Evolutionary conservation across 2,113 vertebrate genomes (phyloP), one percentile per base, ranked within the genome.

Genomic region (Miniopterus natalensis): DNA sequence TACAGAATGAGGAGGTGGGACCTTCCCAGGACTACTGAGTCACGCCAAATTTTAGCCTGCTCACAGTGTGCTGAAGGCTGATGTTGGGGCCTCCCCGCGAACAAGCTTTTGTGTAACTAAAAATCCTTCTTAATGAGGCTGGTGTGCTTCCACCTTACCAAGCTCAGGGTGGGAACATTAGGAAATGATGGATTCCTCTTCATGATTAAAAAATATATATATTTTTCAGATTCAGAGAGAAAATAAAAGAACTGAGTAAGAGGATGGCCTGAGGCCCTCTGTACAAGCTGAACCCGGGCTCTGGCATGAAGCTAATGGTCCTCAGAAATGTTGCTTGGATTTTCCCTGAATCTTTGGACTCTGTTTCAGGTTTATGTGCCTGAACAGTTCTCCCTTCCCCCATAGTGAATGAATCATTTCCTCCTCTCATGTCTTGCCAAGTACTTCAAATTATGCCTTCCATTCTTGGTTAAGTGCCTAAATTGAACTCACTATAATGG

Each of bases 381-480:
- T 71, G 85, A 59, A 40, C 5, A 23, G 20, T 36, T 81, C 79
- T 59, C 9, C 12, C 13, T 68, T 78, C 59, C 2, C 8, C 2
- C 57, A 57, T 0, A 65, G 92, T 0, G 18, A 1, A 0, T 97
- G 97, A 98, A 77, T 98, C 97, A 98, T 97, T 98, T 98, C 96
- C 96, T 97, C 20, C 5, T 94, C 45, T 98, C 66, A 45, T 94
- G 90, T 92, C 85, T 68, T 97, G 89, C 93, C 91, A 90, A 91
- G 70, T 59, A n/a, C 57, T 71, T 95, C 81, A 71, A 51, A 84
- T 81, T 66, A 79, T 84, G 17, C 27, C 42, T 94, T 45, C 18
- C 21, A n/a, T 14, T 96, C 51, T 84, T 94, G 6, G 25, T 45
- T 85, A 88, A 80, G 84, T 36, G 23, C 21, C 47, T 47, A 31